A percentile compares a stretch with the other conserved stretches of the same genome.
These are phyloP conservation scores for Microctonus brassicae DNA, from an alignment of 2,888 invertebrate species.

Conservation along the genomic window DNA sequence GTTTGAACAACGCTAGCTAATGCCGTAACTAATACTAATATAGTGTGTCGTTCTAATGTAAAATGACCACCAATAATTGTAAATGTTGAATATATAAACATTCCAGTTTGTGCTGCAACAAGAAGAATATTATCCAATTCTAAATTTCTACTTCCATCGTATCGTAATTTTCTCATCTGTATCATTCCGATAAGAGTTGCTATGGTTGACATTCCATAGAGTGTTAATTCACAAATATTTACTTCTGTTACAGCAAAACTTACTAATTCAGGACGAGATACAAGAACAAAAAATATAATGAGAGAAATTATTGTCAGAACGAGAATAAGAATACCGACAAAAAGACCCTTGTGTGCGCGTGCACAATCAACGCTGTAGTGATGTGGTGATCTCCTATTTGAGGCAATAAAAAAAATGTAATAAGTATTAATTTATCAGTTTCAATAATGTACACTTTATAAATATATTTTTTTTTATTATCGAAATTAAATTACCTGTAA, in stretches of 20 bases:
- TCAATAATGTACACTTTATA: not conserved
- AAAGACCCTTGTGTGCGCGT: slow-evolving; percentile 92
- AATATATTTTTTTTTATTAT: slow-evolving; percentile 1
- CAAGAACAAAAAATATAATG: slow-evolving; percentile 91
- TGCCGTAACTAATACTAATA: slow-evolving; percentile 86
- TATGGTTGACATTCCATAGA: slow-evolving; percentile 88
- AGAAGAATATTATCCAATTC: slow-evolving; percentile 91
- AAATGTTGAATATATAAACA: slow-evolving; percentile 93
- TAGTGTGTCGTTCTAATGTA: slow-evolving; percentile 83
- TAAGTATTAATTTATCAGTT: not conserved
- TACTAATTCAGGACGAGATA: slow-evolving; percentile 84
- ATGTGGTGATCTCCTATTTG: slow-evolving; percentile 83
- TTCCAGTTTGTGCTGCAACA: slow-evolving; percentile 93
- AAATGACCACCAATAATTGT: slow-evolving; percentile 95
- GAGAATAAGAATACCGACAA: slow-evolving; percentile 88
- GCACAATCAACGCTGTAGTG: slow-evolving; percentile 95
- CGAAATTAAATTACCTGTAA: slow-evolving; percentile 57
- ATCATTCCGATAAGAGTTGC: slow-evolving; percentile 91
- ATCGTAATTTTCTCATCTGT: slow-evolving; percentile 86
- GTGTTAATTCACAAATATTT: slow-evolving; percentile 87
- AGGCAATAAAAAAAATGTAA: slow-evolving; percentile 65
- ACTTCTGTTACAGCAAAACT: slow-evolving; percentile 89
- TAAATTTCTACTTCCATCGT: slow-evolving; percentile 85
- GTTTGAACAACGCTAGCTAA: slow-evolving; percentile 90
- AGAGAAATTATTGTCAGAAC: slow-evolving; percentile 92